Conservation (phyloP, 2,113 vertebrate species). For the Oryctolagus cuniculus region DNA sequence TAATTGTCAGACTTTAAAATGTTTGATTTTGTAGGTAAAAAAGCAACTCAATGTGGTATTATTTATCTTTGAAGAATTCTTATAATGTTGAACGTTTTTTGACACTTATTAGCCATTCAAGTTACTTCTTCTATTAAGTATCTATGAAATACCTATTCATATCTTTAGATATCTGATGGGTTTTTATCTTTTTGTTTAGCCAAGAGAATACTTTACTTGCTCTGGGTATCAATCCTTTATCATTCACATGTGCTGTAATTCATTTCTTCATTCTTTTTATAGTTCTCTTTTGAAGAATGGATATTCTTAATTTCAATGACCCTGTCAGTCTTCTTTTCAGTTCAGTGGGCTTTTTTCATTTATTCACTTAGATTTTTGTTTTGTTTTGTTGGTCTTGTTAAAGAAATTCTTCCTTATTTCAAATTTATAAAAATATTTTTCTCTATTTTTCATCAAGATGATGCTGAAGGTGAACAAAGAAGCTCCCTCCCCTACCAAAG, state of each 20-base stretch:
- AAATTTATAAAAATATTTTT: not conserved
- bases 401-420: not conserved
- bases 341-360: too few relatives aligned
- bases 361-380: not conserved
- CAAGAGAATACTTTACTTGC: not conserved
- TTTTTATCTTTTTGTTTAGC: not conserved
- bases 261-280: not conserved
- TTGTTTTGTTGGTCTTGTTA: not conserved
- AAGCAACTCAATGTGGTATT: not conserved
- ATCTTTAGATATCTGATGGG: not conserved
- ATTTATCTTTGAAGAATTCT: not conserved
- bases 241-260: not conserved
- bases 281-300: not conserved
- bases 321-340: not conserved
- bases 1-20: not conserved
- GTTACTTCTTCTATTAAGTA: not conserved
- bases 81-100: not conserved
- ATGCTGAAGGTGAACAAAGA: too few relatives aligned
- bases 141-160: not conserved
- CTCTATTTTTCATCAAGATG: too few relatives aligned
- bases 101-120: not conserved
- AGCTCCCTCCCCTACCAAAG: too few relatives aligned
- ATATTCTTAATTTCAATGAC: not conserved
- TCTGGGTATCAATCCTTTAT: not conserved
- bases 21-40: not conserved